Evolutionary conservation across 2,888 invertebrate genomes (phyloP).

Genomic region (Ophioninae sp.): DNA sequence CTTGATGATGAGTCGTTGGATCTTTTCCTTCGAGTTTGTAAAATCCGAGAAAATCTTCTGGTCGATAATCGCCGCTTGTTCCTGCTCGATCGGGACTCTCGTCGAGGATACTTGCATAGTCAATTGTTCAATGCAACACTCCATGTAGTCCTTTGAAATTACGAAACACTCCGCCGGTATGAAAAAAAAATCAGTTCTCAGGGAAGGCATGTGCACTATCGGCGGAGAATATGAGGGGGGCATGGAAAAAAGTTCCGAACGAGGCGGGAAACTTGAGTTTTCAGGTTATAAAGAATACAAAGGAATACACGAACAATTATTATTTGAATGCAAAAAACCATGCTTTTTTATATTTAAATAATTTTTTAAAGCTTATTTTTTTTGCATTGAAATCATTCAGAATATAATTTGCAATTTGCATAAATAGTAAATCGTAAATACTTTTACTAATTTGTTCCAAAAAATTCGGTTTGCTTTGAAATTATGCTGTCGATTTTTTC

Average conservation of each 20-base stretch:
- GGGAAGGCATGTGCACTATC: not conserved
- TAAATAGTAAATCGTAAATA: too few relatives aligned
- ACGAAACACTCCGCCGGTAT: slow-evolving; percentile 54
- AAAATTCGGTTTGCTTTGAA: too few relatives aligned
- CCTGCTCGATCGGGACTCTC: slow-evolving; percentile 32
- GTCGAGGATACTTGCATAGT: slow-evolving; percentile 54
- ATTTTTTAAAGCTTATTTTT: too few relatives aligned
- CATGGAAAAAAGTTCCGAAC: not conserved
- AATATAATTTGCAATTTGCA: too few relatives aligned
- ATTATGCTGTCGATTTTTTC: too few relatives aligned
- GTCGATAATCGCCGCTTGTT: slow-evolving; percentile 51
- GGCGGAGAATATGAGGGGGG: not conserved
- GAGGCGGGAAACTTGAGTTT: not conserved
- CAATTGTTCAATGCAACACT: slow-evolving; percentile 59
- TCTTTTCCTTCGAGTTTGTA: slow-evolving; percentile 57
- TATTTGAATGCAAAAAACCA: not conserved
- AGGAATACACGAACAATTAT: not conserved
- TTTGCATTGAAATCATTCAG: too few relatives aligned
- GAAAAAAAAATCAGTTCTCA: slow-evolving; percentile 13
- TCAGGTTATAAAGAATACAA: not conserved
- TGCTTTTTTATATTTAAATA: too few relatives aligned
- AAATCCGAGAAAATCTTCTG: slow-evolving; percentile 59
- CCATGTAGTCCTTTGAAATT: slow-evolving; percentile 54
- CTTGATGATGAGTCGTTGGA: slow-evolving; percentile 65
- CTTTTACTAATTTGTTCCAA: too few relatives aligned